phyloP scores from a whole-genome alignment of 2,113 vertebrate species.

The Caranx ignobilis region DNA sequence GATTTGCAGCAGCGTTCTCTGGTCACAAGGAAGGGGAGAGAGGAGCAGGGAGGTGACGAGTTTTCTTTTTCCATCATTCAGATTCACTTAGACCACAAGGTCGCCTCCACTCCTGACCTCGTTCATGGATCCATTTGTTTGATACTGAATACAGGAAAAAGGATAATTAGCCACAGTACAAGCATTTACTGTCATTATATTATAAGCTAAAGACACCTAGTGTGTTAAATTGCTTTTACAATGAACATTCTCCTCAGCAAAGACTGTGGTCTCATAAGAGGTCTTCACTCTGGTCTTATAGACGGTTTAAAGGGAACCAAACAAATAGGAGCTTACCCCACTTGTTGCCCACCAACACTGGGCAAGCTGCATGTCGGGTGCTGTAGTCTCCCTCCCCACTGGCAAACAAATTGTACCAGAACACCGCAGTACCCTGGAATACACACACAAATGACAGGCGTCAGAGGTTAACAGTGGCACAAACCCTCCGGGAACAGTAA shows the following conservation, averaged over 20 bases:
- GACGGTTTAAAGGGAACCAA: not conserved
- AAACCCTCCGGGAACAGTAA: not conserved
- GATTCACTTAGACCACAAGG: constrained; percentile 90
- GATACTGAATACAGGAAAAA: constrained; percentile 86
- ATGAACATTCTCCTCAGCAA: not conserved
- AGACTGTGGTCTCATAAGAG: not conserved
- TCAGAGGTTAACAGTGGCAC: not conserved
- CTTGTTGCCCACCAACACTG: constrained; percentile 80
- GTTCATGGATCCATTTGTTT: constrained; percentile 99
- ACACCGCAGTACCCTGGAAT: constrained; percentile 73
- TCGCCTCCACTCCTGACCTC: constrained; percentile 97
- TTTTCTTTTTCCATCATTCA: constrained; percentile 82
- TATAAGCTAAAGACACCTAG: not conserved
- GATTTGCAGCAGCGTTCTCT: constrained; percentile 52
- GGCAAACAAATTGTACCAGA: constrained; percentile 80
- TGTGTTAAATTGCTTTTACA: not conserved
- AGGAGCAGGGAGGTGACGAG: not conserved
- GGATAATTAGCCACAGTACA: not conserved
- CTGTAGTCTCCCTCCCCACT: constrained; percentile 80
- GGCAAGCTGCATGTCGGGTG: constrained; percentile 78
- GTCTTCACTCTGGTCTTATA: not conserved
- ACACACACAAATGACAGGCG: constrained; percentile 7
- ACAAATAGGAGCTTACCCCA: constrained; percentile 69
- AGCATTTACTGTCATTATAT: not conserved
- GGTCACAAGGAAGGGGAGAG: constrained; percentile 47